Evolutionary conservation across 2,888 invertebrate genomes (phyloP), one percentile per base, ranked within the genome.

Genomic region (Leucophenga maculata): DNA sequence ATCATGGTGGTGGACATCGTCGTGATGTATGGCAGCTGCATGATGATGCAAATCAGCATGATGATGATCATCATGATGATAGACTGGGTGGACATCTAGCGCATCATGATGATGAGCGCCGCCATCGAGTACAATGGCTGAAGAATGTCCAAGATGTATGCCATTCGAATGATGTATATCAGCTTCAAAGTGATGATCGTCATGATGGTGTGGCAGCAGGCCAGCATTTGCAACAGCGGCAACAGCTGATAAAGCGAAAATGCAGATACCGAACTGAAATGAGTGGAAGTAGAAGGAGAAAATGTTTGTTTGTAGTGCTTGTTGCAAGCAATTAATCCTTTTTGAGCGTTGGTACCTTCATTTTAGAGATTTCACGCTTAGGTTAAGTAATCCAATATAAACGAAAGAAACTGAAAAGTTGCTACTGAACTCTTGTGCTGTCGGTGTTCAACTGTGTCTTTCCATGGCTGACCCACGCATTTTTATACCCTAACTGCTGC

Each of bases 331-430:
- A 16, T 26, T 6, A 55, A 22, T 9, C 50, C 4, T 13, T 55
- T 11, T 11, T n/a, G 32, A 32, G 4, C 0, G 9, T n/a, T 14
- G 8, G 75, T 74, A 87, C 87, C 87, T 87, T 87, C 87, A 87
- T 87, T 85, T 66, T 72, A 73, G 83, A 78, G 85, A 87, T 87
- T 86, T 85, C 85, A 77, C 75, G 77, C 85, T 86, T 86, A 74
- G 72, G 75, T 75, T 84, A 78, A 78, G 79, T 78, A 73, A 82
- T 81, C 80, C 82, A 84, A 84, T 39, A 82, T 78, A 70, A 67
- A 73, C 72, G 72, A 72, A 70, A 68, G 72, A 73, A 73, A 77
- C 77, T 77, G 77, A 73, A 39, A 39, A 39, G 39, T 62, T 54
- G 68, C 74, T 68, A 72, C 76, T 75, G 77, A 76, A 79, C 81